These are phyloP conservation scores for Ophioninae sp. DNA, from an alignment of 2,888 invertebrate species.

Conservation along the genomic window DNA sequence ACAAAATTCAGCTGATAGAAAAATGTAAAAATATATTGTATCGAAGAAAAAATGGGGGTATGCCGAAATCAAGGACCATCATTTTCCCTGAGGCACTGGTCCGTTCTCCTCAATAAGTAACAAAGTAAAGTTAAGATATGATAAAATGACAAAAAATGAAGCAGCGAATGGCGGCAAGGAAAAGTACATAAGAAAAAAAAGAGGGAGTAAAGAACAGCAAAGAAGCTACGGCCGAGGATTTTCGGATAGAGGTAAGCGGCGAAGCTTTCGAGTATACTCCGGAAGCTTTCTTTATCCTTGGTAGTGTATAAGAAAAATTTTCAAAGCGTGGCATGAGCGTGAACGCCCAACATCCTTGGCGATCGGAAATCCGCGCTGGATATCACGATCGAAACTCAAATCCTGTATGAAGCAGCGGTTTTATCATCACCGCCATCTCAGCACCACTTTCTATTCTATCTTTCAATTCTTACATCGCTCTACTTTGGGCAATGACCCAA, in stretches of 20 bases:
- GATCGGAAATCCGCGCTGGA: constrained; percentile 47
- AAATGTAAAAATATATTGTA: neutral
- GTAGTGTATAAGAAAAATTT: constrained; percentile 3
- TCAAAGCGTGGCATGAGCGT: constrained; percentile 14
- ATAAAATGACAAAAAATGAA: neutral
- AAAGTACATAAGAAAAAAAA: neutral
- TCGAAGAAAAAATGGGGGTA: neutral
- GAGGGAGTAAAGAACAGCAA: constrained; percentile 10
- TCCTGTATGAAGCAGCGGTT: constrained; percentile 22
- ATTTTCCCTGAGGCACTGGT: neutral
- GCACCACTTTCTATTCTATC: constrained; percentile 28
- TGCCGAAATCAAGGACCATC: neutral
- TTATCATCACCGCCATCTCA: constrained; percentile 27
- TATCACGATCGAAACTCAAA: constrained; percentile 49
- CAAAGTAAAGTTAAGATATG: neutral
- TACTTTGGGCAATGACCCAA: neutral
- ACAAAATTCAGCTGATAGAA: neutral
- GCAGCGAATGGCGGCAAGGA: neutral
- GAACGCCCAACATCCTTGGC: constrained; percentile 36
- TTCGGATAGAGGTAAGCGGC: constrained; percentile 41
- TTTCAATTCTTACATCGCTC: constrained; percentile 5
- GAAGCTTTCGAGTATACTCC: constrained; percentile 36
- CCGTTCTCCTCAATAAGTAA: neutral
- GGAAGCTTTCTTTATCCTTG: constrained; percentile 55
- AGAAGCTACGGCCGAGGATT: constrained; percentile 11